A percentile compares a stretch with the other conserved stretches of the same genome.
phyloP scores from a whole-genome alignment of 2,113 vertebrate species.

The Morone saxatilis region DNA sequence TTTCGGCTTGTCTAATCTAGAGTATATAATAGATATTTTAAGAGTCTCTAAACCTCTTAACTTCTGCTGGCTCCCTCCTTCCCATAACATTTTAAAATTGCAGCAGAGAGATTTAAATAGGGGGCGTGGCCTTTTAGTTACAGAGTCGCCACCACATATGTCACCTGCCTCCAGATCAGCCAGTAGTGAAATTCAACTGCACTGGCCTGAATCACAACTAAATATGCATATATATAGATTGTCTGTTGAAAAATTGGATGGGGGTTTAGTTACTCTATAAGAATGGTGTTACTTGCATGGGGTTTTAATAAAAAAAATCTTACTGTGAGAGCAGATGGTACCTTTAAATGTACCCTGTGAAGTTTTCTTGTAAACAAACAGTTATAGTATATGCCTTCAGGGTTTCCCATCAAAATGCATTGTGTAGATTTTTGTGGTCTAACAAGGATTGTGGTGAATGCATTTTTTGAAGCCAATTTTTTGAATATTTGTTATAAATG shows the following conservation, averaged over 20 bases:
- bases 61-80: too few species aligned
- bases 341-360: slow-evolving; percentile 29
- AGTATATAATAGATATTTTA: neutral
- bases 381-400: neutral
- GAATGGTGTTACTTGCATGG: neutral
- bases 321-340: slow-evolving; percentile 45
- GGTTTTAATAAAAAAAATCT: slow-evolving; percentile 14
- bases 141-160: too few species aligned
- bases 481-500: too few species aligned
- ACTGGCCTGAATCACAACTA: too few species aligned
- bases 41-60: too few species aligned
- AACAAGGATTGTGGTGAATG: neutral
- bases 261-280: neutral
- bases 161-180: too few species aligned
- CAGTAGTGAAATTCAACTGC: too few species aligned
- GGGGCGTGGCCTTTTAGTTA: too few species aligned
- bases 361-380: slow-evolving; percentile 33
- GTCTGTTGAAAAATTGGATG: too few species aligned
- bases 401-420: slow-evolving; percentile 8
- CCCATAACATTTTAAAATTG: too few species aligned
- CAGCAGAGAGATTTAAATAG: too few species aligned
- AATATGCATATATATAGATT: too few species aligned
- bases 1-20: neutral
- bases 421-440: neutral
- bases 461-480: neutral